Evolutionary conservation across 2,888 invertebrate species (phyloP), one percentile per base, ranked within the genome.

Genomic region (Rosalia funebris): DNA sequence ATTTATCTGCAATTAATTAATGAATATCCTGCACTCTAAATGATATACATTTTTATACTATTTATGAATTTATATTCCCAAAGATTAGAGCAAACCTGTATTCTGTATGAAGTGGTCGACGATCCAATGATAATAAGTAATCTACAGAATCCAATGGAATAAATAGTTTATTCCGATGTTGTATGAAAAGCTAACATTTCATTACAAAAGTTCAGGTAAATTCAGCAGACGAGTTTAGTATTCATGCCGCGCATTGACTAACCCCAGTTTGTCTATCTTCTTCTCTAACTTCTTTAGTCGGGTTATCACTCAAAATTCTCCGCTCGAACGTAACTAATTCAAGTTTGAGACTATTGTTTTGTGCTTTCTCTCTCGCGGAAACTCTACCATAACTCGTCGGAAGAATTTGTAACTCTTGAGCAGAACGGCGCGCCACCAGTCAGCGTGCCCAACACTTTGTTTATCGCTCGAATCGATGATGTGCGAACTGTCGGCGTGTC

Each of bases 301-400:
- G 80, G 78, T 79, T 80, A 79, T 81, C 80, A 80, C 78, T 82
- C 80, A 78, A 79, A 81, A 82, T 81, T 82, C 82, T 79, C 76
- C 72, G 73, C 79, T 80, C 81, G 81, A 81, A 79, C 80, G 79
- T 77, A 80, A 79, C 82, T 82, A 82, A 82, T 82, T 82, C 82
- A 81, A 82, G 77, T 82, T 81, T 77, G 77, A 80, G 79, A 80
- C 80, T 77, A 79, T 80, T 81, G 79, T 80, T 80, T 65, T 52
- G 60, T 39, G 66, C 55, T 46, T 50, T 37, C 56, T 52, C 62
- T 17, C 50, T 37, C 44, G 14, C 39, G 39, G 50, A 50, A 50
- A 50, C 50, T 50, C 62, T 58, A 60, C 63, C 60, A n/a, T 60
- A 64, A 64, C 63, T 57, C 67, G 61, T 63, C 55, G 41, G 46